Evolutionary conservation across 2,113 vertebrate species (phyloP), one percentile per base, ranked within the genome.

Genomic region (Pimephales promelas): DNA sequence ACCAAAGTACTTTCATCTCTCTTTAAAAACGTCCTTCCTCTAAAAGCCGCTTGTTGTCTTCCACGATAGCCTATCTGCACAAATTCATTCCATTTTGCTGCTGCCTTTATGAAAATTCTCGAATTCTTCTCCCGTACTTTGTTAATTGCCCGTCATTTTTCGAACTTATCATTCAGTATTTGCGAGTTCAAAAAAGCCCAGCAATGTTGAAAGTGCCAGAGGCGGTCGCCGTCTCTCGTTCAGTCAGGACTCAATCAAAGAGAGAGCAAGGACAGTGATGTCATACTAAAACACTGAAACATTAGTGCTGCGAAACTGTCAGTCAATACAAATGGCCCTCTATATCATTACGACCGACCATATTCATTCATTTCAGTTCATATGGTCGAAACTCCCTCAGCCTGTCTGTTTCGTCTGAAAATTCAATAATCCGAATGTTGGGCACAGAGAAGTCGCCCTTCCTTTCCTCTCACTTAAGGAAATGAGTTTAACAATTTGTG

Each of bases 1-100:
- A 93, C 94, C 95, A 95, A 95, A 95, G 93, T 92, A 88, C 31
- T 89, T 94, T 93, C 92, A 92, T 95, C 95, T 93, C 90, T 93
- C 93, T 93, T 92, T 94, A 93, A 94, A 28, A 93, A 91, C 90
- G 10, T 72, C 80, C 31, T 73, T 49, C 70, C 2, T 7, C 72
- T 71, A 45, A 78, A 34, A 79, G 70, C 68, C 1, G 66, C 47
- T 66, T 45, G 49, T 24, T 49, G 77, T 74, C 57, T 80, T 54
- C 56, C 2, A 47, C 10, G 77, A 85, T 81, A 81, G 43, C 56
- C 54, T 73, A 80, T 85, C 83, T 81, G 61, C 26, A 36, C 77
- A 72, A 73, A 73, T 57, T 18, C 20, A 79, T 79, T 80, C 26
- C 13, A 22, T 61, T 64, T 62, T 47, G 9, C 36, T 16, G 36